Conservation (phyloP, 2,888 invertebrate genomes). For the Ichneumon xanthorius region DNA sequence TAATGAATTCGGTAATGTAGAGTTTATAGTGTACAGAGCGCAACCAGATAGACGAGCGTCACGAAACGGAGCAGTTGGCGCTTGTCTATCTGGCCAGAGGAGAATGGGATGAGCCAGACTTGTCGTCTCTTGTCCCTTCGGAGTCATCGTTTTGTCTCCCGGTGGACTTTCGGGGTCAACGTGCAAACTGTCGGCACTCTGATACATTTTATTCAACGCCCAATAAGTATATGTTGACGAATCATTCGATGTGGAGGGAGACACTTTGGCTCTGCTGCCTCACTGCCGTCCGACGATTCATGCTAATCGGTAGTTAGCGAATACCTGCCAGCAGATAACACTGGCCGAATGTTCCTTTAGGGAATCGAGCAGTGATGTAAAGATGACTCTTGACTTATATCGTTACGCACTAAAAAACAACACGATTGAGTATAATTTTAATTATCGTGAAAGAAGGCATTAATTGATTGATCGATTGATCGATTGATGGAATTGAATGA, state of each 20-base stretch:
- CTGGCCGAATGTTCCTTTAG: background rate
- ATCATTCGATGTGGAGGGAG: background rate
- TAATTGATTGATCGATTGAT: too few species aligned
- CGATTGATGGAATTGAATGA: background rate
- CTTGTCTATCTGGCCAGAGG: background rate
- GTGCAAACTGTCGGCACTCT: constrained; percentile 5
- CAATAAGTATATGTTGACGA: background rate
- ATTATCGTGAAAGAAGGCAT: background rate
- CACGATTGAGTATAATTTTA: background rate
- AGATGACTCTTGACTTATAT: background rate
- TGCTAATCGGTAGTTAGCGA: background rate
- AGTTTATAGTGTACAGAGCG: background rate
- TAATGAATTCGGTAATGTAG: background rate
- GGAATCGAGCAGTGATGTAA: background rate
- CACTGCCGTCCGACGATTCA: background rate
- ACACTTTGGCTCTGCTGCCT: background rate
- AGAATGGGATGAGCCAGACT: background rate
- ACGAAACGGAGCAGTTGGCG: too few species aligned
- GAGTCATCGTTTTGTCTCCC: background rate
- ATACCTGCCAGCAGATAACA: background rate
- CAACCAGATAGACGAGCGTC: too few species aligned
- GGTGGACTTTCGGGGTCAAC: background rate
- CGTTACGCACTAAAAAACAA: background rate
- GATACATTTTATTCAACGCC: background rate
- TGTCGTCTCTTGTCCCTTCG: background rate